Evolutionary conservation across 2,797 vertebrate species (phyloP).

Genomic region (Mus minutoides): DNA sequence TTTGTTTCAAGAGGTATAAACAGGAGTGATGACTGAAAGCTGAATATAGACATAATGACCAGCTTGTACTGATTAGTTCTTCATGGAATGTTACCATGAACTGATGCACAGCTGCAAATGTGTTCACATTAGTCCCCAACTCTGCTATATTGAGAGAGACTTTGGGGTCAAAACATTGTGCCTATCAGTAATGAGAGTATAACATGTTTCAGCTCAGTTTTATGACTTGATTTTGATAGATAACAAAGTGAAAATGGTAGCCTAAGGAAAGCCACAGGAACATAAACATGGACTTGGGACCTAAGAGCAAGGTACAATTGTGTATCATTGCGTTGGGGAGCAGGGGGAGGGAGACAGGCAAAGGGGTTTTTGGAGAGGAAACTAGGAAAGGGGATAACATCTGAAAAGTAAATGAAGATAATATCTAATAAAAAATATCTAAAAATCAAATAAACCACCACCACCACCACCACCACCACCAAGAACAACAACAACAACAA

Average conservation of each 20-base stretch:
- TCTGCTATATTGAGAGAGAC: conserved; percentile 38
- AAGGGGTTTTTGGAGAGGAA: too few species aligned
- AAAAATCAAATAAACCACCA: too few species aligned
- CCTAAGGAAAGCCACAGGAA: not conserved
- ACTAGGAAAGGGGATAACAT: too few species aligned
- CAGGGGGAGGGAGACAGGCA: too few species aligned
- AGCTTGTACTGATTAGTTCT: conserved; percentile 61
- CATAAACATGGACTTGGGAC: not conserved
- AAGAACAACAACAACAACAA: too few species aligned
- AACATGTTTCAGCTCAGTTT: not conserved
- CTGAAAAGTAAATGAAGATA: too few species aligned
- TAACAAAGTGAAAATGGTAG: not conserved
- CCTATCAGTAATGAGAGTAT: conserved; percentile 19
- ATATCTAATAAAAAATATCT: too few species aligned
- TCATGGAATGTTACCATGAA: conserved; percentile 62
- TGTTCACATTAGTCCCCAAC: conserved; percentile 1
- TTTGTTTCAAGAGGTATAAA: conserved; percentile 65
- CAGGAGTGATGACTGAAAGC: conserved; percentile 57
- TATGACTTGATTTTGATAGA: conserved; percentile 33
- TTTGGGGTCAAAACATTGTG: conserved; percentile 53
- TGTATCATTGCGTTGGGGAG: not conserved
- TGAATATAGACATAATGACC: conserved; percentile 70
- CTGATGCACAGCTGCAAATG: conserved; percentile 65
- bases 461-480: too few species aligned
- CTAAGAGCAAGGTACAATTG: not conserved